Conservation (phyloP, 2,888 invertebrate species). For the Criorhina ranunculi region DNA sequence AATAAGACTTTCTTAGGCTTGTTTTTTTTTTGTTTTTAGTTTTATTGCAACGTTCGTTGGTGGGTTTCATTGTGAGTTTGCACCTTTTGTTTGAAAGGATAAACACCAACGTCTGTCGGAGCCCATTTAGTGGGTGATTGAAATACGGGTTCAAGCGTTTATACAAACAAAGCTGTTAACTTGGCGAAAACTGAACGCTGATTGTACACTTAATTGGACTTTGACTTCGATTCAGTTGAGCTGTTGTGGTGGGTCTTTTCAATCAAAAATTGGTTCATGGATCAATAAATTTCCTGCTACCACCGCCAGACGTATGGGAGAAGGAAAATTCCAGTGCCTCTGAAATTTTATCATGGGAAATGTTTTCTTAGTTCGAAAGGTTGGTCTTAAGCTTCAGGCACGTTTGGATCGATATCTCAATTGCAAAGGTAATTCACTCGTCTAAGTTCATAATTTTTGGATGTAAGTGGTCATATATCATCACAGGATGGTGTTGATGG, state of each 20-base stretch:
- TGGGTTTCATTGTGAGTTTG: constrained; percentile 44
- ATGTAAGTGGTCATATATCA: constrained; percentile 29
- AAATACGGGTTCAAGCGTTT: constrained; percentile 45
- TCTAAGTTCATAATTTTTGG: constrained; percentile 26
- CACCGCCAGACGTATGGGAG: constrained; percentile 20
- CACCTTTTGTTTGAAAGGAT: constrained; percentile 61
- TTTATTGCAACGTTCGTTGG: not conserved
- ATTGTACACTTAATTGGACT: constrained; percentile 51
- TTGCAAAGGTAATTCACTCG: too few species aligned
- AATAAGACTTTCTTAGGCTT: constrained; percentile 65
- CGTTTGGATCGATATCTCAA: constrained; percentile 8
- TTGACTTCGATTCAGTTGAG: constrained; percentile 37
- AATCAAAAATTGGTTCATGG: constrained; percentile 46
- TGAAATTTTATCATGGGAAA: constrained; percentile 16
- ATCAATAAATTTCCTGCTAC: constrained; percentile 29
- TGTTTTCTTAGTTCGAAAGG: constrained; percentile 48
- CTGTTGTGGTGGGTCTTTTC: constrained; percentile 16
- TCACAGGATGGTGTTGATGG: constrained; percentile 42
- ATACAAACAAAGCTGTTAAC: constrained; percentile 45
- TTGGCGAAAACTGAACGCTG: constrained; percentile 38
- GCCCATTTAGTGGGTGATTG: constrained; percentile 53
- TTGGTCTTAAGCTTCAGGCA: constrained; percentile 12
- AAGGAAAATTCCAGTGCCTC: constrained; percentile 32
- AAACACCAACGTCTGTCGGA: constrained; percentile 36
- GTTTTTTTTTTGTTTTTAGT: not conserved